Percentiles rank a stretch among this genome's conserved stretches.
Conservation (phyloP, 1,140 invertebrate species). For the Coenobita brevimanus region DNA sequence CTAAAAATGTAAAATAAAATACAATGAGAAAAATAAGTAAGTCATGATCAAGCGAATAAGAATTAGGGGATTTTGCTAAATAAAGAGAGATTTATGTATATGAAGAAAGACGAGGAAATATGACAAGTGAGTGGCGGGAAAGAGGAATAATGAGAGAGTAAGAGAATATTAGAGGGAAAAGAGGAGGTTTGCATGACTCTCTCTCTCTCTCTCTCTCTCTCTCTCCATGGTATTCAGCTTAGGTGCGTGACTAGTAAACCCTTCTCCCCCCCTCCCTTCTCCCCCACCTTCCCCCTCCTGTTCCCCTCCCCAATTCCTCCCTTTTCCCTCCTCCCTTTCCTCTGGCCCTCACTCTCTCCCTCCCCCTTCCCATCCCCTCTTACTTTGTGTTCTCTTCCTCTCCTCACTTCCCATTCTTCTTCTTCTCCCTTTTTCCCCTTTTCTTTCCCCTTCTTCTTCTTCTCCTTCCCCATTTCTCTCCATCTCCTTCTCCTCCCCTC, state of each 20-base stretch:
- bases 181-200: neutral
- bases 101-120: no score
- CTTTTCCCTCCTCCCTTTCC: neutral
- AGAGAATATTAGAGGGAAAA: no score
- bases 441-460: neutral
- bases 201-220: neutral
- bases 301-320: neutral
- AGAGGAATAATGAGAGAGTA: no score
- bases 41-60: no score
- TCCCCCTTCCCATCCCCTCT: neutral
- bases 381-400: neutral
- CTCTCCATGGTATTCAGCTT: neutral
- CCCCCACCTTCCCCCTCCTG: neutral
- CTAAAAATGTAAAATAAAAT: no score
- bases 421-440: neutral
- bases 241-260: no score
- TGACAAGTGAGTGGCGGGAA: no score
- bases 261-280: neutral
- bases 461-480: constrained; percentile 24
- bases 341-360: neutral
- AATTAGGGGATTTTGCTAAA: no score
- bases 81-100: no score
- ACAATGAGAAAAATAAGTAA: no score
- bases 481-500: neutral
- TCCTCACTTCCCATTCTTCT: neutral